Evolutionary conservation across 2,888 invertebrate species (phyloP), one percentile per base, ranked within the genome.

Genomic region (Drosophila koepferae): DNA sequence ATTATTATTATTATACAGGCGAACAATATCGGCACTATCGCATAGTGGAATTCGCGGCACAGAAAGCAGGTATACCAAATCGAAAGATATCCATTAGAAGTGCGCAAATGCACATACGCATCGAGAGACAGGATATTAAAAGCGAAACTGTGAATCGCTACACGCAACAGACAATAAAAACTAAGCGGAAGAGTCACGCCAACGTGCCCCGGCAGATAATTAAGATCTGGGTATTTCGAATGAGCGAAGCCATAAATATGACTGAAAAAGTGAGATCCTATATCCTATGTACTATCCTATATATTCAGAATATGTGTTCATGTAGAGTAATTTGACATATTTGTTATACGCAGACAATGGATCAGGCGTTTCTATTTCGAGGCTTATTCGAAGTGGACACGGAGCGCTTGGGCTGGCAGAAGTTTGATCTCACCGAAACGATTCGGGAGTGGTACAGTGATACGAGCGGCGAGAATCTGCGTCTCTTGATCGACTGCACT

Each of bases 21-120:
- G 95, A 95, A 85, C 95, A 96, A 90, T 94, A 97, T 89, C 97
- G 97, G 92, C 96, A 97, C 60, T 97, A 98, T 93, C 95, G 96
- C 67, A 94, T 98, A 86, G 94, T 98, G 85, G 97, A 98, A 93
- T 98, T 98, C 94, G 95, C 96, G 64, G 95, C 96, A 90, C 95
- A 95, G 78, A 94, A 94, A 80, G 95, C 95, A 67, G 85, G 89
- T 44, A 74, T 83, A 55, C 86, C 87, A n/a, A 92, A 84, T 59
- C 92, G 91, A 84, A 96, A 96, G 82, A 94, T 97, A 81, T 94
- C 95, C 80, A 96, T 98, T 81, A 95, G 96, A 81, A 95, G 96
- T 78, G 97, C 97, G 40, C 96, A 96, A 82, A 94, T 98, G 79
- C 97, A 97, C 96, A 95, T 97, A 78, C 95, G 91, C 49, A 90